A percentile compares a stretch with the other conserved stretches of the same genome.
phyloP scores from a whole-genome alignment of 2,113 vertebrate species.

The Neogale vison region DNA sequence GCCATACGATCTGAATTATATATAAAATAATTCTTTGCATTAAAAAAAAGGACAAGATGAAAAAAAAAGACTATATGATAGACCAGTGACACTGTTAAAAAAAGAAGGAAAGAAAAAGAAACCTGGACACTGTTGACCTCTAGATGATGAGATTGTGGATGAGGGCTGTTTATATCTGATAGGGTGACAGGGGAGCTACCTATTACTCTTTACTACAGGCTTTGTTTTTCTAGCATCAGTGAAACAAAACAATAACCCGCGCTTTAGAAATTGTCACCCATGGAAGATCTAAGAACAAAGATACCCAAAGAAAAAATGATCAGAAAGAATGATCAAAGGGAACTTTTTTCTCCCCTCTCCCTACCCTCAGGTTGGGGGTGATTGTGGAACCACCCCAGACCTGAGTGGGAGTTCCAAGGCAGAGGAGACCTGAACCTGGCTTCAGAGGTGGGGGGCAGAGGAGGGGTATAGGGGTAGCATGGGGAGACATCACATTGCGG shows the following conservation, averaged over 20 bases:
- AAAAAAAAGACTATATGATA: not conserved
- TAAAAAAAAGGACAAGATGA: not conserved
- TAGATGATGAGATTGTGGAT: not conserved
- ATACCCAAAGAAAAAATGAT: not conserved
- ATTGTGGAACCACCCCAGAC: not conserved
- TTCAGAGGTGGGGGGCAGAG: too few species aligned
- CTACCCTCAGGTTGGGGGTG: not conserved
- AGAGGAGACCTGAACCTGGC: not conserved
- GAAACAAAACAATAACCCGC: not conserved
- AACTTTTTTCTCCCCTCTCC: not conserved
- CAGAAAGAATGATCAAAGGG: not conserved
- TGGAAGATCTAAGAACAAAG: not conserved
- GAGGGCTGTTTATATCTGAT: not conserved
- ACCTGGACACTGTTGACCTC: not conserved
- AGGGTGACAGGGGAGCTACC: not conserved
- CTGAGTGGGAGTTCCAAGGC: not conserved
- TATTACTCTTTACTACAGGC: not conserved
- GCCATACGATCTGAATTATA: not conserved
- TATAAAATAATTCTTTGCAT: not conserved
- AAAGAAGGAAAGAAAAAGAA: not conserved
- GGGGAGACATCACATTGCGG: fast-evolving
- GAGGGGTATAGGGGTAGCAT: too few species aligned
- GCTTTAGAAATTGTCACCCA: not conserved
- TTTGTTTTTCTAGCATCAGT: not conserved
- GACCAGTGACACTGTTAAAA: not conserved